Base-by-base conservation (phyloP, 2,888 invertebrate species). In the Agonum fuliginosum region DNA sequence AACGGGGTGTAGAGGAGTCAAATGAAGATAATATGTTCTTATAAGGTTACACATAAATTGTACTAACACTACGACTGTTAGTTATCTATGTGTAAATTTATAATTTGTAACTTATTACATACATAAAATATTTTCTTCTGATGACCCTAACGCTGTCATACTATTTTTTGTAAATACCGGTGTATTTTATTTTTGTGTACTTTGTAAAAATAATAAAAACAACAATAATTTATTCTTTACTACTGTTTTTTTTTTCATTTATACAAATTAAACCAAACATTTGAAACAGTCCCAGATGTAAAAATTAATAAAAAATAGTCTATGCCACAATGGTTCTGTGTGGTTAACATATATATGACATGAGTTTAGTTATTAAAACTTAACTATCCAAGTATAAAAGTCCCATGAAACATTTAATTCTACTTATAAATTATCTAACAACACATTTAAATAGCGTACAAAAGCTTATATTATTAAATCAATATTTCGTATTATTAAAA, bases 401-500 rank as follows among this genome's bases (percentile, higher is more conserved):
- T 41, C 20, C 48, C 37, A 43, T 41, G 3, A 24, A 58, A 74
- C 22, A 74, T 43, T 30, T 27, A 74, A 27, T 19, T 43, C 30
- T 62, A 74, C 37, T 34, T 72, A 72, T 14, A 72, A 72, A 72
- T 62, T 62, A 72, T 17, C 43, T 74, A 74, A 74, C 73, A 43
- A 58, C 58, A 65, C 74, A 74, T 74, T 72, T 65, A 65, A 74
- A 74, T 43, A 46, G 74, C 65, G 74, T 74, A 74, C 74, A 74
- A 74, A 74, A 74, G 74, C 74, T 74, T 74, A 22, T 65, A 74
- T 65, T 65, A 74, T 67, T 62, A 70, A 70, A 70, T 46, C 46
- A 70, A 43, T 46, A 46, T 46, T 27, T 51, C 34, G 51, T 75
- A 74, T 74, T 43, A 62, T 74, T 46, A 75, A 75, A 75, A 67